Percentiles rank a stretch among this genome's conserved stretches.
Conservation (phyloP, 2,888 invertebrate species). For the Oscheius myriophilus region DNA sequence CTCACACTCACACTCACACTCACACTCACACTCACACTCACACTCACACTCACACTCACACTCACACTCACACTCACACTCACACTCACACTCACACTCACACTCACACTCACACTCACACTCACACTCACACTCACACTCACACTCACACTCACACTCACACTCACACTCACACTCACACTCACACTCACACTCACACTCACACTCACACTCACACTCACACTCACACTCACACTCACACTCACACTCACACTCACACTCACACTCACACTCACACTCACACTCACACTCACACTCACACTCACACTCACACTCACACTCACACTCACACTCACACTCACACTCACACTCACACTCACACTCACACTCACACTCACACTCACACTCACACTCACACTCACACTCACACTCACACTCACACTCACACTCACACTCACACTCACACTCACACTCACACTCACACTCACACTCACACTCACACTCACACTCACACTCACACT, state of each 20-base stretch:
- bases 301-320: background rate
- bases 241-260: conserved; percentile 3
- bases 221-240: background rate
- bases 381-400: too few species aligned
- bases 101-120: background rate
- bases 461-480: too few species aligned
- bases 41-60: background rate
- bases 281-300: background rate
- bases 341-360: too few species aligned
- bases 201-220: background rate
- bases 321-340: background rate
- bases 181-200: background rate
- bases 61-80: background rate
- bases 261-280: too few species aligned
- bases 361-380: too few species aligned
- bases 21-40: background rate
- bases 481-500: too few species aligned
- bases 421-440: too few species aligned
- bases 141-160: background rate
- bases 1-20: conserved; percentile 8
- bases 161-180: conserved; percentile 5
- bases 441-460: too few species aligned
- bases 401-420: too few species aligned
- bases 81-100: conserved; percentile 7
- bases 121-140: background rate